phyloP scores from a whole-genome alignment of 1,140 invertebrate species.

The Lucilia sericata region DNA sequence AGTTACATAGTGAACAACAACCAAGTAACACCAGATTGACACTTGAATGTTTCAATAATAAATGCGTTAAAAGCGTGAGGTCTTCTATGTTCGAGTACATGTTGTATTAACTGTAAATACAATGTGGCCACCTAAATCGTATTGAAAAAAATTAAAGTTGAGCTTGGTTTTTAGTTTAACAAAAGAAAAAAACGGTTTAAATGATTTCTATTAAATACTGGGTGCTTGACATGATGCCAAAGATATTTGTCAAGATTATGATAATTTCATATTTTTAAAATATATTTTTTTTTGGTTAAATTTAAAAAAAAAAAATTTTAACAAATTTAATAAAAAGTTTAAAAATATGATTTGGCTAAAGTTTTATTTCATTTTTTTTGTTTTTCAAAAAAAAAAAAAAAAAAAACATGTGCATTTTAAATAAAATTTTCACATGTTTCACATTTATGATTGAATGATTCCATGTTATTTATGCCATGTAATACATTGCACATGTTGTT shows the following conservation, averaged over 20 bases:
- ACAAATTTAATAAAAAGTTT: too few relatives aligned
- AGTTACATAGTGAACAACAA: background rate
- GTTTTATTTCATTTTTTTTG: background rate
- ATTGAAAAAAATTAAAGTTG: background rate
- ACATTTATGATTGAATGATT: background rate
- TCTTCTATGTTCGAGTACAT: background rate
- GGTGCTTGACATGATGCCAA: conserved; percentile 17
- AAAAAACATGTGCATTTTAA: conserved; percentile 9
- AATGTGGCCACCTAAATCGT: background rate
- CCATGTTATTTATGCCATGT: background rate
- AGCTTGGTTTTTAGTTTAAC: background rate
- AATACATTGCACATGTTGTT: background rate
- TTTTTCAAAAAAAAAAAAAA: background rate
- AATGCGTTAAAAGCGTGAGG: conserved; percentile 35
- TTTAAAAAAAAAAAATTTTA: too few relatives aligned
- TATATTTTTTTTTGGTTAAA: background rate
- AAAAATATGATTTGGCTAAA: too few relatives aligned
- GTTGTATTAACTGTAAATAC: too few relatives aligned
- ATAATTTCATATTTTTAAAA: background rate
- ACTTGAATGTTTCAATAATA: conserved; percentile 18
- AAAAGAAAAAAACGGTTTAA: background rate
- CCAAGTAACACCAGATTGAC: background rate
- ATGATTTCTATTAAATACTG: background rate
- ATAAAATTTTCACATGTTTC: conserved; percentile 7
- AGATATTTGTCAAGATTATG: conserved; percentile 33